phyloP scores from a whole-genome alignment of 2,888 invertebrate species.

The Dryobota labecula region DNA sequence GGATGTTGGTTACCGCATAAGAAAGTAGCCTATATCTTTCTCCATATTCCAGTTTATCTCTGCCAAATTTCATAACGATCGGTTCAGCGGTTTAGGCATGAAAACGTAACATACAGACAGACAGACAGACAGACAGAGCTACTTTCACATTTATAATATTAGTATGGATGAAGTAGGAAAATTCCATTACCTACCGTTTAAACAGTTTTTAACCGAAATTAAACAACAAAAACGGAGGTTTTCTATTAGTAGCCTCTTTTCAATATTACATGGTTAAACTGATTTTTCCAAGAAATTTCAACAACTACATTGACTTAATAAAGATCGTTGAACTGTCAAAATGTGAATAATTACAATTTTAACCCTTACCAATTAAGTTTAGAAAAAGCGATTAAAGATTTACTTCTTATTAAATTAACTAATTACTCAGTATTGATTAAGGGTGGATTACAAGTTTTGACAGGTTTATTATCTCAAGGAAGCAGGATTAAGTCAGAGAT shows the following conservation, averaged over 20 bases:
- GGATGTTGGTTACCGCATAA: no score
- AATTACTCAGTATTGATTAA: conserved; percentile 28
- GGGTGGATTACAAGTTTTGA: conserved; percentile 50
- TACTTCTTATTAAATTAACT: conserved; percentile 38
- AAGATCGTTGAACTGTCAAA: not conserved
- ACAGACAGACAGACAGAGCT: no score
- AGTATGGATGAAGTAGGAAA: no score
- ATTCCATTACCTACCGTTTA: not conserved
- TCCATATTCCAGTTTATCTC: no score
- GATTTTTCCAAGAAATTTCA: not conserved
- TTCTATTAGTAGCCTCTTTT: not conserved
- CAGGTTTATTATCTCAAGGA: conserved; percentile 46
- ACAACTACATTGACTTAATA: not conserved
- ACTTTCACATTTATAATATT: no score
- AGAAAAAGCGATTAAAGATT: conserved; percentile 40
- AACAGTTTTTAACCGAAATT: not conserved
- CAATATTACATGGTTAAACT: not conserved
- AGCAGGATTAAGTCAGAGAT: conserved; percentile 48
- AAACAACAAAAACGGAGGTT: not conserved
- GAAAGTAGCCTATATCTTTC: no score
- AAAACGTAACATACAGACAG: no score
- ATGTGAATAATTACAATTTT: conserved; percentile 5
- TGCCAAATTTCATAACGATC: no score
- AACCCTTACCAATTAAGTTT: conserved; percentile 2
- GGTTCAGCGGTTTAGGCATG: no score